Conservation (phyloP, 2,797 vertebrate species). For the Sus cebifrons region DNA sequence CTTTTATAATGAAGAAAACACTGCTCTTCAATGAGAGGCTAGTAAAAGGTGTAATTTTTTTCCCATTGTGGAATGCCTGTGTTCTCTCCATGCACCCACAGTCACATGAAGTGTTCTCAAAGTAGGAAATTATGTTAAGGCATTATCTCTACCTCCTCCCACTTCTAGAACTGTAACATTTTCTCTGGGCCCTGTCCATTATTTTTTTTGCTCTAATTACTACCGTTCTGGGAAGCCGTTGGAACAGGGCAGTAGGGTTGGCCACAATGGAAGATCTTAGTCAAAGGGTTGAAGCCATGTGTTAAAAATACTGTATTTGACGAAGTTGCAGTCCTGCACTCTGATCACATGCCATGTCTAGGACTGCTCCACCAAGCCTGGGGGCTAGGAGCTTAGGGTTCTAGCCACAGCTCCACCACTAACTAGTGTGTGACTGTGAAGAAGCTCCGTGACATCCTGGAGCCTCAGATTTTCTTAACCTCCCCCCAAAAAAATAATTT, state of each 20-base stretch:
- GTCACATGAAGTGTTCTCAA: neutral
- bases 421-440: neutral
- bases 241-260: slow-evolving; percentile 59
- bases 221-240: slow-evolving; percentile 75
- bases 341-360: neutral
- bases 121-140: neutral
- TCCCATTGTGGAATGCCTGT: neutral
- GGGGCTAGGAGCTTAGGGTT: neutral
- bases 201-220: slow-evolving; percentile 60
- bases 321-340: neutral
- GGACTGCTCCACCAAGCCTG: rapidly evolving
- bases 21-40: slow-evolving; percentile 13
- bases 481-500: neutral
- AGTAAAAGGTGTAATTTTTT: neutral
- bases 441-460: neutral
- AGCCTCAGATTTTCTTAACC: slow-evolving; percentile 22
- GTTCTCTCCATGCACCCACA: neutral
- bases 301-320: slow-evolving; percentile 36
- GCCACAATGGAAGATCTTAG: slow-evolving; percentile 69
- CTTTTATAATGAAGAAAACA: neutral
- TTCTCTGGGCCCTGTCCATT: slow-evolving; percentile 32
- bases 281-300: slow-evolving; percentile 72
- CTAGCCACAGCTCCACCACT: neutral
- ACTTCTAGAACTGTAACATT: slow-evolving; percentile 65
- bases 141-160: slow-evolving; percentile 40